A percentile compares a stretch with the other conserved stretches of the same genome.
Conservation (phyloP, 2,888 invertebrate species). For the Meta bourneti region DNA sequence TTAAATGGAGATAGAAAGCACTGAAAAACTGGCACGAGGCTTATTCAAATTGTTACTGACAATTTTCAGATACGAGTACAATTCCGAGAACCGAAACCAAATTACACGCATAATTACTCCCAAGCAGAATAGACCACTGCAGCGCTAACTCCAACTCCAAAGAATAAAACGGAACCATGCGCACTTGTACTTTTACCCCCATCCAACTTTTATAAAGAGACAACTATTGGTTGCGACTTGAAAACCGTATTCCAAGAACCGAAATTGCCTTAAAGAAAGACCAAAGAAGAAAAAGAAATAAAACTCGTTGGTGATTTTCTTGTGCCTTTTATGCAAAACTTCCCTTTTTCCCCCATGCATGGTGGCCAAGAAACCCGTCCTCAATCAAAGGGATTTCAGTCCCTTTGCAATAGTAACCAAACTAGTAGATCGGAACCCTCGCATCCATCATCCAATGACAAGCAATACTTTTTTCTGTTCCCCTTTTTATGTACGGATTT, state of each 20-base stretch:
- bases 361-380: slow-evolving; percentile 7
- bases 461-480: slow-evolving; percentile 5
- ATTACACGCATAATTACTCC: too few species aligned
- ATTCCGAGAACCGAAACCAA: too few species aligned
- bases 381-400: not conserved
- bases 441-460: slow-evolving; percentile 56
- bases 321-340: slow-evolving; percentile 31
- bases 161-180: too few species aligned
- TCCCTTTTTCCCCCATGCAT: not conserved
- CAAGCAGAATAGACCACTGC: too few species aligned
- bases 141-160: too few species aligned
- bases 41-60: too few species aligned
- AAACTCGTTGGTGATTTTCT: not conserved
- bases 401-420: slow-evolving; percentile 15
- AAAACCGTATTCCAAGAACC: not conserved
- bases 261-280: not conserved
- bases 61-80: too few species aligned
- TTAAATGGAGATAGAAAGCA: too few species aligned
- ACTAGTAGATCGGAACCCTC: slow-evolving; percentile 25
- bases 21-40: too few species aligned
- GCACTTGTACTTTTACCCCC: too few species aligned
- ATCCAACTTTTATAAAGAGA: too few species aligned
- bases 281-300: not conserved
- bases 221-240: slow-evolving; percentile 18
- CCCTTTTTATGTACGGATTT: not conserved